These are phyloP conservation scores for Lithodes maja DNA, from an alignment of 2,888 invertebrate genomes.

Conservation along the genomic window DNA sequence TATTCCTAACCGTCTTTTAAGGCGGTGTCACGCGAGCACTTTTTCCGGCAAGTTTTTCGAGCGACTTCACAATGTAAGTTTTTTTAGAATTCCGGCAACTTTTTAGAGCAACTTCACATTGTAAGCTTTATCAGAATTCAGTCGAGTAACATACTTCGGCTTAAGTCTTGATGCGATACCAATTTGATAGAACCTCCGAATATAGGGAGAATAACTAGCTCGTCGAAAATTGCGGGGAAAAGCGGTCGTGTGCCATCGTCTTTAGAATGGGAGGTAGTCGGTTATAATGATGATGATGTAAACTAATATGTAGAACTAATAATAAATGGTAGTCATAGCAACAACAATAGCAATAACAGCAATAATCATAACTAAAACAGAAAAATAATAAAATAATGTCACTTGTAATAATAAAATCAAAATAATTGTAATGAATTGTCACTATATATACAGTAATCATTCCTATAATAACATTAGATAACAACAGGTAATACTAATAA, in stretches of 20 bases:
- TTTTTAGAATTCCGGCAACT: too few species aligned
- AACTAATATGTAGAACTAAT: conserved; percentile 14
- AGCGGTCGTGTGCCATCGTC: too few species aligned
- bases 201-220: too few species aligned
- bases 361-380: conserved; percentile 2
- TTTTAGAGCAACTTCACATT: too few species aligned
- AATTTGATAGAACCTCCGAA: too few species aligned
- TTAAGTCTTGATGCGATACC: too few species aligned
- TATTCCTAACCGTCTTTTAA: conserved; percentile 56
- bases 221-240: too few species aligned
- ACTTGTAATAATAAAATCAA: conserved; percentile 7
- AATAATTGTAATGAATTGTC: not conserved
- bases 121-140: too few species aligned
- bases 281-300: conserved; percentile 56
- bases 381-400: conserved; percentile 18
- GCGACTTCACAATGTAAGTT: too few species aligned
- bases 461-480: conserved; percentile 14
- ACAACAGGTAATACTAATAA: conserved; percentile 20
- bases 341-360: conserved; percentile 28
- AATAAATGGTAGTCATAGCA: conserved; percentile 34
- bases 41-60: too few species aligned
- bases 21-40: too few species aligned
- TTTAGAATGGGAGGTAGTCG: conserved; percentile 59
- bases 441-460: not conserved
- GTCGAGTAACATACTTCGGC: too few species aligned